phyloP scores from a whole-genome alignment of 2,113 vertebrate genomes.

The Calidris pygmaea region DNA sequence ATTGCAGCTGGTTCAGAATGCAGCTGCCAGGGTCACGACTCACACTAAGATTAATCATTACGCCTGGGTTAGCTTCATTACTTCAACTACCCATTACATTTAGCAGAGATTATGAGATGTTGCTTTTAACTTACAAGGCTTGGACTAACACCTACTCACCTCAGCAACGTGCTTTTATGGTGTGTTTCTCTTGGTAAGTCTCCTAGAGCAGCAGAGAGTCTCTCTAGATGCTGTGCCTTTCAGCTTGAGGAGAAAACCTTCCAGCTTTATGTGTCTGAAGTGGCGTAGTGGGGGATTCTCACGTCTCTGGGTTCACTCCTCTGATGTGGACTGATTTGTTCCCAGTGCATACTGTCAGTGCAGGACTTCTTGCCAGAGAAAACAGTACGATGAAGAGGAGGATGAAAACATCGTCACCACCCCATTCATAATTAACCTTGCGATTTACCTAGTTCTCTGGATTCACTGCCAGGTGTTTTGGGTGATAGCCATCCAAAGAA shows the following conservation, averaged over 20 bases:
- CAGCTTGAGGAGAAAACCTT: conserved; percentile 15
- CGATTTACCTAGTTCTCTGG: neutral
- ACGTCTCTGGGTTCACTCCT: neutral
- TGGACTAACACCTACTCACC: conserved; percentile 70
- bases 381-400: neutral
- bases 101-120: conserved; percentile 76
- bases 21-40: conserved; percentile 75
- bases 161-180: conserved; percentile 40
- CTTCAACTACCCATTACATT: conserved; percentile 75
- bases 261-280: neutral
- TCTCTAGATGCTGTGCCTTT: conserved; percentile 35
- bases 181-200: conserved; percentile 50
- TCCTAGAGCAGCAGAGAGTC: conserved; percentile 42
- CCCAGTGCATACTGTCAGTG: neutral
- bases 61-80: conserved; percentile 74
- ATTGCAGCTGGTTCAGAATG: conserved; percentile 77
- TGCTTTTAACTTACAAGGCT: conserved; percentile 76
- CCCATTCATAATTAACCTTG: neutral
- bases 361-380: neutral
- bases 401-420: neutral
- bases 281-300: neutral
- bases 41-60: conserved; percentile 78
- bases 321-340: neutral
- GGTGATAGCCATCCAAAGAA: neutral
- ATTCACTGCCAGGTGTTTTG: conserved; percentile 1